Evolutionary conservation across 2,113 vertebrate species (phyloP).

Genomic region (Elephantulus edwardii): DNA sequence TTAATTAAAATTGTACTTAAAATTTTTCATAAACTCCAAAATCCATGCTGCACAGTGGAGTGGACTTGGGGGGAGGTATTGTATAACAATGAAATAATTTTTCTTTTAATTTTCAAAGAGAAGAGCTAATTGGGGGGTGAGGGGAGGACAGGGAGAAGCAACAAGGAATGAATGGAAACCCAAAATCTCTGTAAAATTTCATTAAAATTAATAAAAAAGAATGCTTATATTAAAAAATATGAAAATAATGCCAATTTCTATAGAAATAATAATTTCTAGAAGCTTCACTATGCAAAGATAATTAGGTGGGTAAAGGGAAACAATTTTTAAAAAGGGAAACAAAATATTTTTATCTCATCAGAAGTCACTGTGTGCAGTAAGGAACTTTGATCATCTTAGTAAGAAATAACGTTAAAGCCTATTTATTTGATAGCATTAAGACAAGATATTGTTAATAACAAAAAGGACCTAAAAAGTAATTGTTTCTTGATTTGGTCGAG

Average conservation of each 20-base stretch:
- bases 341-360: neutral
- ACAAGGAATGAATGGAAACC: no score
- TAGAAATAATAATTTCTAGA: neutral
- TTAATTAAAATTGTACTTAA: conserved; percentile 5
- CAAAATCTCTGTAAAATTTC: no score
- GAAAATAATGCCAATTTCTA: conserved; percentile 35
- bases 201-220: no score
- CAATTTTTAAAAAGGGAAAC: no score
- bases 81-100: no score
- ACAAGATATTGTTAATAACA: conserved; percentile 41
- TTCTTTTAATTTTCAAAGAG: no score
- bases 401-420: neutral
- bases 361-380: neutral
- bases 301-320: neutral
- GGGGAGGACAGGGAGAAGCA: no score
- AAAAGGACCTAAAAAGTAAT: neutral
- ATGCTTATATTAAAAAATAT: no score
- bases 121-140: no score
- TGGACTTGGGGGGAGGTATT: no score
- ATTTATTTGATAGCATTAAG: neutral
- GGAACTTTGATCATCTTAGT: neutral
- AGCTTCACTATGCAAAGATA: neutral
- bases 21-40: neutral
- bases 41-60: conserved; percentile 9
- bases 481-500: conserved; percentile 24